Evolutionary conservation across 2,888 invertebrate species (phyloP).

Genomic region (Ochropleura leucogaster): DNA sequence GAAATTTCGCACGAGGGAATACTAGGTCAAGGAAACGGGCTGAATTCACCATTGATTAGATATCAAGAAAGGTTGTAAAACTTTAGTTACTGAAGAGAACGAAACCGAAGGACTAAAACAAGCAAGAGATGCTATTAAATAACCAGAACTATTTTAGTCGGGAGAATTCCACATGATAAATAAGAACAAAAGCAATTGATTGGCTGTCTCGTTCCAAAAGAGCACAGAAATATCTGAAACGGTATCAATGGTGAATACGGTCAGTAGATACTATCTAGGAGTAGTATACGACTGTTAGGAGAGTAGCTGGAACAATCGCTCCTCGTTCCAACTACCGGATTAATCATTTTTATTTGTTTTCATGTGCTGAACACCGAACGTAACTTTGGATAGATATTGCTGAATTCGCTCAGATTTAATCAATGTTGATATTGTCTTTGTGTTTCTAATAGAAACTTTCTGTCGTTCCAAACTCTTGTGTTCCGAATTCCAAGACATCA

Average conservation of each 20-base stretch:
- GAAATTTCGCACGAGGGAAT: conserved; percentile 47
- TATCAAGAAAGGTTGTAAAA: conserved; percentile 12
- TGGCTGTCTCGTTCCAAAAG: conserved; percentile 25
- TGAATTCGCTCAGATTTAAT: conserved; percentile 54
- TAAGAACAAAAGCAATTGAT: conserved; percentile 31
- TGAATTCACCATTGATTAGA: conserved; percentile 34
- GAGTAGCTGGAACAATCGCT: conserved; percentile 43
- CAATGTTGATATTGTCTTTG: conserved; percentile 52
- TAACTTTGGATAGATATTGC: conserved; percentile 57
- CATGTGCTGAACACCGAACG: conserved; percentile 42
- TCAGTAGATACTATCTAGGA: conserved; percentile 30
- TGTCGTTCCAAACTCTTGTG: conserved; percentile 32
- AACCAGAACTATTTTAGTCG: background rate
- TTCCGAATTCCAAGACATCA: conserved; percentile 18
- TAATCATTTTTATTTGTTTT: conserved; percentile 63
- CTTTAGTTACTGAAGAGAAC: background rate
- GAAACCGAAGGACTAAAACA: conserved; percentile 7
- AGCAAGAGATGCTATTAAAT: conserved; percentile 9
- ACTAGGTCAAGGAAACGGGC: conserved; percentile 21
- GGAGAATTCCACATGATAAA: conserved; percentile 10
- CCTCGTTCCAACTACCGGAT: conserved; percentile 44
- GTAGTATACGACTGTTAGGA: conserved; percentile 35
- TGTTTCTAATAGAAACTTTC: conserved; percentile 43
- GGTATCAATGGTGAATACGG: conserved; percentile 46
- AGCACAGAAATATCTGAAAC: conserved; percentile 39